phyloP scores from a whole-genome alignment of 2,888 invertebrate species.

The Anoplius nigerrimus region DNA sequence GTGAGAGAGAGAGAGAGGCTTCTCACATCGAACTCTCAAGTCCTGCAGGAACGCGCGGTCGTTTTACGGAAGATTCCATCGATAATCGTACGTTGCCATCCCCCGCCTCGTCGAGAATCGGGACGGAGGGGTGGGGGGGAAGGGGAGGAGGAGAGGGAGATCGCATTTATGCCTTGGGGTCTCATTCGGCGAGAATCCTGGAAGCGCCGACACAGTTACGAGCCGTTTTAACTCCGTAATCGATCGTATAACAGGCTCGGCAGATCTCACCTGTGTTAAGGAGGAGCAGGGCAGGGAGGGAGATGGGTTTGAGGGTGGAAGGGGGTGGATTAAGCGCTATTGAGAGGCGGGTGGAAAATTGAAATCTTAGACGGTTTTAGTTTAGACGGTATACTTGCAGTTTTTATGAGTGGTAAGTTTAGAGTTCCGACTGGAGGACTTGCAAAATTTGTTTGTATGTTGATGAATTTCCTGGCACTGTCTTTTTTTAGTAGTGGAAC shows the following conservation, averaged over 20 bases:
- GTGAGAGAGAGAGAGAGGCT: neutral
- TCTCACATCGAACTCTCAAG: neutral
- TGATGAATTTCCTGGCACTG: slow-evolving; percentile 7
- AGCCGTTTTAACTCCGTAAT: neutral
- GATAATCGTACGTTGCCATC: slow-evolving; percentile 52
- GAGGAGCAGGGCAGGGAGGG: neutral
- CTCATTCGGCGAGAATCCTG: neutral
- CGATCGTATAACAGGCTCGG: too few relatives aligned
- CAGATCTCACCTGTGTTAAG: neutral
- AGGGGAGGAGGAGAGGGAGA: too few relatives aligned
- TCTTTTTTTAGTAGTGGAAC: too few relatives aligned
- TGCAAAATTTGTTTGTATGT: too few relatives aligned
- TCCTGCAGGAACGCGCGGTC: slow-evolving; percentile 34
- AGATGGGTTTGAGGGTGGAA: neutral
- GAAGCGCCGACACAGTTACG: slow-evolving; percentile 1
- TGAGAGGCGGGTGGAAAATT: too few relatives aligned
- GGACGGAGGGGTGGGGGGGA: too few relatives aligned
- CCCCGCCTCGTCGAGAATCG: too few relatives aligned
- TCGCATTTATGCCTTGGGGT: neutral
- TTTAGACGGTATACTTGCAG: too few relatives aligned
- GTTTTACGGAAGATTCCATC: slow-evolving; percentile 60
- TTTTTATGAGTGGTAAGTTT: neutral
- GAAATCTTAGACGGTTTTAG: too few relatives aligned
- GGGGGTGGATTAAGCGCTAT: too few relatives aligned
- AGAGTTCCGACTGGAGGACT: too few relatives aligned